Evolutionary conservation across 2,113 vertebrate species (phyloP).

Genomic region (Polyodon spathula): DNA sequence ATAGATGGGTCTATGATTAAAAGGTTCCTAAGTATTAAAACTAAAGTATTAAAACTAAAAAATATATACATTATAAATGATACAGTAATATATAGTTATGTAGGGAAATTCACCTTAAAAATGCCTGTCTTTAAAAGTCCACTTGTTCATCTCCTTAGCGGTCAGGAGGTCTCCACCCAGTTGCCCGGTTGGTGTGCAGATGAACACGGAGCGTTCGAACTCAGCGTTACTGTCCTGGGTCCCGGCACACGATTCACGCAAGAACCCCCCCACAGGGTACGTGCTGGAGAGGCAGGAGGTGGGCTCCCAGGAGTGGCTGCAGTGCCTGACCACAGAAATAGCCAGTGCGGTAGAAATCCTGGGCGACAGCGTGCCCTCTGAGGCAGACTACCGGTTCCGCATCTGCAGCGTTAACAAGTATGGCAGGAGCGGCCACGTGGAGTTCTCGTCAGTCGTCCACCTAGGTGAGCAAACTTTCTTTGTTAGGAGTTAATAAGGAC

Average conservation of each 20-base stretch:
- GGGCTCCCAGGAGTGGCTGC: constrained; percentile 75
- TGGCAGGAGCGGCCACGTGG: constrained; percentile 73
- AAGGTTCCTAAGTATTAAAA: too few relatives aligned
- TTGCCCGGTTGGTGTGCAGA: constrained; percentile 66
- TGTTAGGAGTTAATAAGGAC: not conserved
- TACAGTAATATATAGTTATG: too few relatives aligned
- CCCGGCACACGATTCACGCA: constrained; percentile 60
- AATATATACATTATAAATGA: too few relatives aligned
- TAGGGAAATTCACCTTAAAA: too few relatives aligned
- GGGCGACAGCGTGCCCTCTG: constrained; percentile 75
- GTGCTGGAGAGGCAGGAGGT: constrained; percentile 80
- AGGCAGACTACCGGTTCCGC: constrained; percentile 83
- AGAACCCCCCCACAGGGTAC: constrained; percentile 68
- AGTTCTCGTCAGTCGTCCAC: constrained; percentile 77
- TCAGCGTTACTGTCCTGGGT: constrained; percentile 78
- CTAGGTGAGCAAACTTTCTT: constrained; percentile 57
- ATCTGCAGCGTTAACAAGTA: constrained; percentile 78
- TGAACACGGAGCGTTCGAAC: constrained; percentile 75
- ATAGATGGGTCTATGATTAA: too few relatives aligned
- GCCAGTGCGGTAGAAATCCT: constrained; percentile 76
- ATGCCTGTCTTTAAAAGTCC: not conserved
- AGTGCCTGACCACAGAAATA: constrained; percentile 79
- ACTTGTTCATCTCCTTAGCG: constrained; percentile 45
- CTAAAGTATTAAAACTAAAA: too few relatives aligned
- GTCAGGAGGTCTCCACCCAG: constrained; percentile 74